Evolutionary conservation across 2,888 invertebrate genomes (phyloP), one percentile per base, ranked within the genome.

Genomic region (Chrysolina oricalcia): DNA sequence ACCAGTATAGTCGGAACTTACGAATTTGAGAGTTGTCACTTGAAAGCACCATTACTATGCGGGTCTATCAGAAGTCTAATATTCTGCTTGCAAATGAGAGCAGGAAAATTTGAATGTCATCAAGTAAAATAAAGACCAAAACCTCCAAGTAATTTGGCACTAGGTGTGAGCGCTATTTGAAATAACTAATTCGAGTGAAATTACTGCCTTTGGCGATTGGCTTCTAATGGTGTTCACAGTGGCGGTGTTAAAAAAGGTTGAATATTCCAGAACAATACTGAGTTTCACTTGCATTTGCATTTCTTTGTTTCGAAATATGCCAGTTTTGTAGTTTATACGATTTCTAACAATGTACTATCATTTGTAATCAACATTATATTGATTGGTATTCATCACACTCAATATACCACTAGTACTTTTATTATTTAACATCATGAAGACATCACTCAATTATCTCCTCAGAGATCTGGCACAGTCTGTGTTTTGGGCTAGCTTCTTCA

Each of bases 121-220:
- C 73, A 65, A 72, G 76, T 74, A 75, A 78, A 78, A 79, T 78
- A 73, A 76, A 74, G 74, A 73, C 67, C 19, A 67, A 62, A 40
- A 53, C 11, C 53, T 53, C 4, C 19, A 13, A 76, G 80, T 73
- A 78, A 78, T 80, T 80, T 80, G 80, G 80, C 80, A 78, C 76
- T 76, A 77, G 66, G 74, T 72, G 74, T 72, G 72, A 72, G 68
- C 75, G 70, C 70, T 78, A 78, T 76, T 74, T 74, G 73, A 76
- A 80, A 78, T 77, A 76, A 77, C 77, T 78, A 74, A 80, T 77
- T 80, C 78, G 76, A 78, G 77, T 80, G 76, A 78, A 77, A 76
- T 72, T 74, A 74, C 23, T 70, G 73, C 67, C 72, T 71, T 75
- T 75, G 76, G 74, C 78, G 70, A 76, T 73, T 27, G 15, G 27